Percentiles rank a stretch among this genome's conserved stretches.
Conservation (phyloP, 2,888 invertebrate genomes). For the Drosophila histrio region DNA sequence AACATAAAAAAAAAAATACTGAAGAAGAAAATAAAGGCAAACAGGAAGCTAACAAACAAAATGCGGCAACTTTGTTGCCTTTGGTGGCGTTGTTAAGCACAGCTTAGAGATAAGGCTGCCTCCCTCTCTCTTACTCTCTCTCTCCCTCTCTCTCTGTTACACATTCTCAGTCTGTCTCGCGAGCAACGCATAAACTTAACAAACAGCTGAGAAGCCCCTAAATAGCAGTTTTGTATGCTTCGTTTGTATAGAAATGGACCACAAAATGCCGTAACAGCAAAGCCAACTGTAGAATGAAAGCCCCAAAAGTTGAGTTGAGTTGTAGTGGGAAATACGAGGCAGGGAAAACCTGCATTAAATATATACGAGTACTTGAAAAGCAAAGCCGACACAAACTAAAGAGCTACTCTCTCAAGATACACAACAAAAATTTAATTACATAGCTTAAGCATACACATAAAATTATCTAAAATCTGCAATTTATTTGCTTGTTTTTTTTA, state of each 20-base stretch:
- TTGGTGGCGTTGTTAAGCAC: constrained; percentile 46
- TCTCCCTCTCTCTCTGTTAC: neutral
- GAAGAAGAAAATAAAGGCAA: constrained; percentile 1
- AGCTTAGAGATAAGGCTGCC: constrained; percentile 38
- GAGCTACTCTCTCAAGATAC: neutral
- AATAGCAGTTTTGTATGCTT: constrained; percentile 16
- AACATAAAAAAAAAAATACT: constrained; percentile 17
- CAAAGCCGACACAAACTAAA: constrained; percentile 4
- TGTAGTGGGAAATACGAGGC: neutral
- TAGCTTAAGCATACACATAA: constrained; percentile 4
- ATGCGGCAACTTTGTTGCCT: constrained; percentile 42
- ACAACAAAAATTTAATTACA: constrained; percentile 16
- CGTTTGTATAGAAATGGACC: constrained; percentile 9
- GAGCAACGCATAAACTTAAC: constrained; percentile 22
- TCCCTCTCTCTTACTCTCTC: neutral
- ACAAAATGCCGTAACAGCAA: constrained; percentile 27
- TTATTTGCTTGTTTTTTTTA: constrained; percentile 3
- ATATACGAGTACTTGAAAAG: constrained; percentile 11
- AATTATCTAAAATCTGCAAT: constrained; percentile 18
- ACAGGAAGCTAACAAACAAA: constrained; percentile 34
- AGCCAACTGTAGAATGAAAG: constrained; percentile 10
- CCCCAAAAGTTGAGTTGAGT: neutral
- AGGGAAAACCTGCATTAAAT: neutral
- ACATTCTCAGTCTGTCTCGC: neutral
- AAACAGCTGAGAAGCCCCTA: constrained; percentile 43